These are phyloP conservation scores for Melieria crassipennis DNA, from an alignment of 2,888 invertebrate genomes.

Conservation along the genomic window DNA sequence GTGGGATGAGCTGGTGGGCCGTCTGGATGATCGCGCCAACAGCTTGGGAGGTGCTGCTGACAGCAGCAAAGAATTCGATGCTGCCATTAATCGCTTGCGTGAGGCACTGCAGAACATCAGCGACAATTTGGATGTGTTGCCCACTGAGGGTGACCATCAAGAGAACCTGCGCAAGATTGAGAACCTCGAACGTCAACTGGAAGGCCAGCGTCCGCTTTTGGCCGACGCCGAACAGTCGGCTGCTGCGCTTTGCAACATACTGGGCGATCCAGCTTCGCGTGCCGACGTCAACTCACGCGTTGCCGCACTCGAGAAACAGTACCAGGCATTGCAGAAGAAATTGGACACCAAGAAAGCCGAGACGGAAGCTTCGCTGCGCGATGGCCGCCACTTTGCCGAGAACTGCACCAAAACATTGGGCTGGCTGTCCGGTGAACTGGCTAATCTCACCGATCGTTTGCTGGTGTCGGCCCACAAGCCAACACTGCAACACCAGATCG, in stretches of 20 bases:
- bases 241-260: constrained; percentile 84
- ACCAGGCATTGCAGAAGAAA: constrained; percentile 88
- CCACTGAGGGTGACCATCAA: constrained; percentile 83
- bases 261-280: constrained; percentile 89
- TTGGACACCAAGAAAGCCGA: constrained; percentile 90
- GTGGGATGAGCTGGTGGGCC: constrained; percentile 84
- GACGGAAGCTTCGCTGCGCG: constrained; percentile 84
- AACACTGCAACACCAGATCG: constrained; percentile 85
- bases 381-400: constrained; percentile 90
- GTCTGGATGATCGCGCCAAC: constrained; percentile 88
- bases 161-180: constrained; percentile 89
- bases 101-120: constrained; percentile 89
- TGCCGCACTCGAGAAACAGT: constrained; percentile 85
- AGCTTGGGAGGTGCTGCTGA: constrained; percentile 91
- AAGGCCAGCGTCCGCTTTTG: constrained; percentile 86
- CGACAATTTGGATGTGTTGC: constrained; percentile 85
- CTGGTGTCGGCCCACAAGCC: constrained; percentile 87
- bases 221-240: constrained; percentile 92
- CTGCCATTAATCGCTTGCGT: constrained; percentile 81
- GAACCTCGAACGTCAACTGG: constrained; percentile 86
- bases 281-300: constrained; percentile 92
- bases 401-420: constrained; percentile 88
- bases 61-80: constrained; percentile 92
- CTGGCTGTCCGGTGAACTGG: constrained; percentile 86
- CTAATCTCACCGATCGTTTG: constrained; percentile 78